Percentiles rank a stretch among this genome's conserved stretches.
These are phyloP conservation scores for human (Homo sapiens) DNA, from an alignment of 2,113 vertebrate species.

Conservation along the genomic window DNA sequence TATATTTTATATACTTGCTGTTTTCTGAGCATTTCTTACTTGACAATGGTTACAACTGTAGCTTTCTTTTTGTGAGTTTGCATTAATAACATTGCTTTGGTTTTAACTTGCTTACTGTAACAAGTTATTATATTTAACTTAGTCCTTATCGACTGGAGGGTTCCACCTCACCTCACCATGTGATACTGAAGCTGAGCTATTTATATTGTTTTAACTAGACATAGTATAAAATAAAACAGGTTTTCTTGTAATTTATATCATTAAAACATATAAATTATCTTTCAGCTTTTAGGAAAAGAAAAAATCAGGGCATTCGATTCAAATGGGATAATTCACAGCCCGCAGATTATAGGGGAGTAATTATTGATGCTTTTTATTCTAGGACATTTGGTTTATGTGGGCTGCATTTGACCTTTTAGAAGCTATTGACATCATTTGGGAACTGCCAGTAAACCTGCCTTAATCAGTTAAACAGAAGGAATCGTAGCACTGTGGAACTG, in stretches of 20 bases:
- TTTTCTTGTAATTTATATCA: not conserved
- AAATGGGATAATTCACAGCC: conserved; percentile 36
- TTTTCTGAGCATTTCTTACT: not conserved
- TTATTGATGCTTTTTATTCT: not conserved
- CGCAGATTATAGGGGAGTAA: not conserved
- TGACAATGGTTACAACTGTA: not conserved
- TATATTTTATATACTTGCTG: not conserved
- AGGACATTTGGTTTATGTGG: not conserved
- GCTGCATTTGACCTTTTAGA: conserved; percentile 51
- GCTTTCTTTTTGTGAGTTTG: conserved; percentile 18
- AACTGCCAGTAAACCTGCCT: conserved; percentile 39
- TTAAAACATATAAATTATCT: conserved; percentile 4
- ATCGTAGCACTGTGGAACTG: conserved; percentile 39
- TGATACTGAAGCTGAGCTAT: not conserved
- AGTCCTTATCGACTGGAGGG: not conserved
- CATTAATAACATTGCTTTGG: not conserved
- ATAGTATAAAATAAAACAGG: not conserved
- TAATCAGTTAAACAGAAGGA: conserved; percentile 37
- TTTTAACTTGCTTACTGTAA: not conserved
- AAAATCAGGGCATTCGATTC: conserved; percentile 19
- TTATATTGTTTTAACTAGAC: not conserved
- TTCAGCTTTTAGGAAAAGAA: not conserved
- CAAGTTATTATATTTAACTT: not conserved
- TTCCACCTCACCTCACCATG: not conserved
- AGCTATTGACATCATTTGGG: conserved; percentile 30